Evolutionary conservation across 2,113 vertebrate genomes (phyloP).

Genomic region (Sebastes schlegelii): DNA sequence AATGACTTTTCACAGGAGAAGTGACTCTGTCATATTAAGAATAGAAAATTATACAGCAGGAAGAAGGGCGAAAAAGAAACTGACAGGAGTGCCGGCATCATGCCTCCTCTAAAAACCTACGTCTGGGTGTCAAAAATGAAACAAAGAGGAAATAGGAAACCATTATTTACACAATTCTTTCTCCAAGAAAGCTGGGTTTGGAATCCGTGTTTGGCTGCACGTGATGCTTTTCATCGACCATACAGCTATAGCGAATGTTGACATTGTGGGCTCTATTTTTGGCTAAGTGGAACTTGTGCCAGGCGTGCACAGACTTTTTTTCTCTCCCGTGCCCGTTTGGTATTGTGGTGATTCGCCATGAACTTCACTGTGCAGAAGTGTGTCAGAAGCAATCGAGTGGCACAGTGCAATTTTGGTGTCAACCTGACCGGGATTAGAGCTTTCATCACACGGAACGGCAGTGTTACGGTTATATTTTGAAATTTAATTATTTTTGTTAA

Average conservation of each 20-base stretch:
- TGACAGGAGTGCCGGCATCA: constrained; percentile 42
- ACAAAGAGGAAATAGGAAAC: constrained; percentile 20
- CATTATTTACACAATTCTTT: constrained; percentile 24
- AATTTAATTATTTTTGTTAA: constrained; percentile 30
- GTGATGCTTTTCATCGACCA: constrained; percentile 18
- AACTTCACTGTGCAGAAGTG: constrained; percentile 36
- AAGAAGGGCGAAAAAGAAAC: constrained; percentile 30
- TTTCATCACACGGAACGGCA: constrained; percentile 30
- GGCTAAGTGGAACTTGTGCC: constrained; percentile 23
- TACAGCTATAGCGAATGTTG: constrained; percentile 31
- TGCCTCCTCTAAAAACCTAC: constrained; percentile 27
- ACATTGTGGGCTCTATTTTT: constrained; percentile 33
- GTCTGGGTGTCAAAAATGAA: constrained; percentile 42
- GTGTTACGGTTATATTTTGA: constrained; percentile 33
- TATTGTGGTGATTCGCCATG: constrained; percentile 12
- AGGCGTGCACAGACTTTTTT: constrained; percentile 6
- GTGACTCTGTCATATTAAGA: constrained; percentile 43
- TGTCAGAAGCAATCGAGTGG: constrained; percentile 39
- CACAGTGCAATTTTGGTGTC: constrained; percentile 49
- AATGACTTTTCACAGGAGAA: constrained; percentile 47
- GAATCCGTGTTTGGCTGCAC: constrained; percentile 16
- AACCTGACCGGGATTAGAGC: constrained; percentile 16
- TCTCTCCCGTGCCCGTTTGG: constrained; percentile 1
- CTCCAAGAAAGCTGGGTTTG: constrained; percentile 14
- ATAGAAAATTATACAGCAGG: constrained; percentile 41